Evolutionary conservation across 2,888 invertebrate genomes (phyloP).

Genomic region (Ceriagrion tenellum): DNA sequence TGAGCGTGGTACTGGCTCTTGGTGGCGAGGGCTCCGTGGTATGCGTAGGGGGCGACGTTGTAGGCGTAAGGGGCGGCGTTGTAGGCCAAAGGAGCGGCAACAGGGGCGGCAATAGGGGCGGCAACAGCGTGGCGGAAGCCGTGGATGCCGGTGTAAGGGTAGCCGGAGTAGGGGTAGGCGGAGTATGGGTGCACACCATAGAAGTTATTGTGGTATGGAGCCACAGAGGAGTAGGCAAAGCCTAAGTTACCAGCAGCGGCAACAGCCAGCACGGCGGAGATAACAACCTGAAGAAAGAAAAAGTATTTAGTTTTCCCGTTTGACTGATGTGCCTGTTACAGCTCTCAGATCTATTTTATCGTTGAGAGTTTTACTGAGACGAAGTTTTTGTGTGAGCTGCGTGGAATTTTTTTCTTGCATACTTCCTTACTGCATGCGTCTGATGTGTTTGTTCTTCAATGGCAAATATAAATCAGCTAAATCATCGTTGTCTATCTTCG

Average conservation of each 20-base stretch:
- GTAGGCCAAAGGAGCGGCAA: conserved; percentile 69
- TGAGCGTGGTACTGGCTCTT: conserved; percentile 66
- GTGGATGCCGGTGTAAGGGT: conserved; percentile 35
- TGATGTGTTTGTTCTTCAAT: no score
- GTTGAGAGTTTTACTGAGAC: no score
- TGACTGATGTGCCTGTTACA: no score
- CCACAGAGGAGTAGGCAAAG: conserved; percentile 71
- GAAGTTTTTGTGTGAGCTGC: no score
- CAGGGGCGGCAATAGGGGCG: conserved; percentile 63
- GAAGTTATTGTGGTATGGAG: conserved; percentile 68
- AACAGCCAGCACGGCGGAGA: conserved; percentile 72
- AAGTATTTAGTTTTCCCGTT: not conserved
- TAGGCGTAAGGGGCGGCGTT: conserved; percentile 69
- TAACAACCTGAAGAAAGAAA: conserved; percentile 55
- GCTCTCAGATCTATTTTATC: no score
- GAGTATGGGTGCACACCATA: not conserved
- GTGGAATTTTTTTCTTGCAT: no score
- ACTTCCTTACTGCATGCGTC: no score
- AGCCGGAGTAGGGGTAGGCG: conserved; percentile 2
- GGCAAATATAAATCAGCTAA: no score
- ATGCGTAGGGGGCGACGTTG: conserved; percentile 65
- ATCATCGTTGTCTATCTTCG: no score
- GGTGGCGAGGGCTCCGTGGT: conserved; percentile 46
- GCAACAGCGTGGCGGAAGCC: conserved; percentile 66
- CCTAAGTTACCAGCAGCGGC: conserved; percentile 67